These are phyloP conservation scores for Nomada fabriciana DNA, from an alignment of 2,888 invertebrate species.

Conservation along the genomic window DNA sequence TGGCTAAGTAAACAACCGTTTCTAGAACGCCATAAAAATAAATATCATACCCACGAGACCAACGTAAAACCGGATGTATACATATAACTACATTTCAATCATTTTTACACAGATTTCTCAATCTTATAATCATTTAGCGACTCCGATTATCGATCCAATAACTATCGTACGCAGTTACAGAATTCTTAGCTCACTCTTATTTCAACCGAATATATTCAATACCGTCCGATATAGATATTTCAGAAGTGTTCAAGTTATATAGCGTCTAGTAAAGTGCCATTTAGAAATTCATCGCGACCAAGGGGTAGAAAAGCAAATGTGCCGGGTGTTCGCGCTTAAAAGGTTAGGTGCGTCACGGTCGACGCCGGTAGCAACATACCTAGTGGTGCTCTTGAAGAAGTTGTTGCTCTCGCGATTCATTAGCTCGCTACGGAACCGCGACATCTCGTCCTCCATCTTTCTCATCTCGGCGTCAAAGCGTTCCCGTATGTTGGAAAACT, in stretches of 20 bases:
- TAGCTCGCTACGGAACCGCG: constrained; percentile 95
- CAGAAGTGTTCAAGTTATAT: too few species aligned
- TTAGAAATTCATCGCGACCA: constrained; percentile 13
- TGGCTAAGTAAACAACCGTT: constrained; percentile 34
- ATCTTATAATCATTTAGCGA: not conserved
- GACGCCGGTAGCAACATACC: constrained; percentile 86
- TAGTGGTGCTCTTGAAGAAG: constrained; percentile 95
- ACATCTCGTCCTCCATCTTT: constrained; percentile 99
- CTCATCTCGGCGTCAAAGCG: constrained; percentile 98
- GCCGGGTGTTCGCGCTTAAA: constrained; percentile 34
- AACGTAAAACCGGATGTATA: not conserved
- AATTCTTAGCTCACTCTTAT: too few species aligned
- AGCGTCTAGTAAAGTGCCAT: not conserved
- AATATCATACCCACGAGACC: not conserved
- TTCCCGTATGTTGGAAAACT: constrained; percentile 98
- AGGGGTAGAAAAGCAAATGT: constrained; percentile 22
- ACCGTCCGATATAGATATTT: too few species aligned
- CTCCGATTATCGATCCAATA: too few species aligned
- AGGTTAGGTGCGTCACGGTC: constrained; percentile 49
- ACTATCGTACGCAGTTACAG: too few species aligned
- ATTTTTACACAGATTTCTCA: not conserved
- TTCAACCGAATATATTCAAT: too few species aligned
- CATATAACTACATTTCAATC: not conserved
- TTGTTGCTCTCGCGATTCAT: constrained; percentile 97
- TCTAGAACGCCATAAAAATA: constrained; percentile 10